phyloP scores from a whole-genome alignment of 2,888 invertebrate genomes.

The Nomada ferruginata region DNA sequence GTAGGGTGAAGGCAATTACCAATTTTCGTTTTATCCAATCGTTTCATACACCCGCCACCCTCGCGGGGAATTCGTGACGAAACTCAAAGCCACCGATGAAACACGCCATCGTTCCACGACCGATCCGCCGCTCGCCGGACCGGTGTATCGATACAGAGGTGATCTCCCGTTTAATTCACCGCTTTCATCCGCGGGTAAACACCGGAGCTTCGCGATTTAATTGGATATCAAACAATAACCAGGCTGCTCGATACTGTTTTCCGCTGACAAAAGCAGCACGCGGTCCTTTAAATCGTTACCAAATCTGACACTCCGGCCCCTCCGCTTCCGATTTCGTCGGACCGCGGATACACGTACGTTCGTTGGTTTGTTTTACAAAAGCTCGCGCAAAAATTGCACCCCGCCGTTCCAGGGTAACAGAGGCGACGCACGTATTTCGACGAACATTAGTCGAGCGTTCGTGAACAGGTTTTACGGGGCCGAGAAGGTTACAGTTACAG shows the following conservation, averaged over 20 bases:
- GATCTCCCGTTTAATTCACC: conserved; percentile 39
- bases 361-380: no score
- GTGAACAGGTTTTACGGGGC: conserved; percentile 10
- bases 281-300: conserved; percentile 29
- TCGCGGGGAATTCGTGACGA: background rate
- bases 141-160: conserved; percentile 13
- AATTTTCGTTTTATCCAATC: background rate
- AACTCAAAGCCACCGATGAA: conserved; percentile 1
- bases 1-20: background rate
- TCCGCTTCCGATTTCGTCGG: background rate
- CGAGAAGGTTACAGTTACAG: background rate
- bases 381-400: background rate
- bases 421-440: no score
- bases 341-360: background rate
- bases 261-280: conserved; percentile 1
- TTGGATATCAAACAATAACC: conserved; percentile 55
- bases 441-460: no score
- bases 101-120: conserved; percentile 22
- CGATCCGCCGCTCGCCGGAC: conserved; percentile 1
- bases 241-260: conserved; percentile 21
- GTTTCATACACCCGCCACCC: background rate
- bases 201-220: conserved; percentile 38
- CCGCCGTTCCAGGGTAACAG: background rate
- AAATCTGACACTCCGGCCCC: conserved; percentile 8
- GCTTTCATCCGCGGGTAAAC: conserved; percentile 45